Conservation (phyloP, 2,888 invertebrate species). For the Lagria hirta region DNA sequence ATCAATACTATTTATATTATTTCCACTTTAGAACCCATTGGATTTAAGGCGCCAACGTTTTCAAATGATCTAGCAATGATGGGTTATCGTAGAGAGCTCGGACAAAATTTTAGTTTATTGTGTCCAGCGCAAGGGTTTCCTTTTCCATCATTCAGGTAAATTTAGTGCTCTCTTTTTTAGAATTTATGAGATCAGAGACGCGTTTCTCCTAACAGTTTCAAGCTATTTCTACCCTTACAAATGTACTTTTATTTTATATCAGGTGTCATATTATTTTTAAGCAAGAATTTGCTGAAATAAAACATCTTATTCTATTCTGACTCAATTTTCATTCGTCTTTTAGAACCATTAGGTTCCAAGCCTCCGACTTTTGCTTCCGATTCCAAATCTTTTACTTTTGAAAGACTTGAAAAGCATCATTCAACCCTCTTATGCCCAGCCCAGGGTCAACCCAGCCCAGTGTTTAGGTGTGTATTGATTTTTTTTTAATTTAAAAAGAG, state of each 20-base stretch:
- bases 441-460: slow-evolving; percentile 70
- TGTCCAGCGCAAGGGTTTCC: slow-evolving; percentile 73
- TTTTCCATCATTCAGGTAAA: slow-evolving; percentile 67
- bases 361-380: slow-evolving; percentile 55
- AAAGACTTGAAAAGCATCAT: slow-evolving; percentile 51
- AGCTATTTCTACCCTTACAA: too few relatives aligned
- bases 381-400: slow-evolving; percentile 56
- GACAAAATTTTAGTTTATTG: slow-evolving; percentile 60
- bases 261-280: too few relatives aligned
- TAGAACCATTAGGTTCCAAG: slow-evolving; percentile 60
- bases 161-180: slow-evolving; percentile 7
- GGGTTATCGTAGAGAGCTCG: slow-evolving; percentile 45
- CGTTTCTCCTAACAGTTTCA: too few relatives aligned
- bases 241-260: too few relatives aligned
- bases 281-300: too few relatives aligned
- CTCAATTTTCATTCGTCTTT: slow-evolving; percentile 9
- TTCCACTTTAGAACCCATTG: slow-evolving; percentile 59
- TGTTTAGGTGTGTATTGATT: slow-evolving; percentile 64
- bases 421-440: slow-evolving; percentile 62
- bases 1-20: too few relatives aligned
- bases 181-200: slow-evolving; percentile 12
- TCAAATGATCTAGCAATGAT: slow-evolving; percentile 67
- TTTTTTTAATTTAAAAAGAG: slow-evolving; percentile 42
- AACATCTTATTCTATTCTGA: too few relatives aligned
- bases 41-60: slow-evolving; percentile 66